A percentile compares a stretch with the other conserved stretches of the same genome.
phyloP scores from a whole-genome alignment of 2,113 vertebrate genomes.

The Dicrurus megarhynchus region DNA sequence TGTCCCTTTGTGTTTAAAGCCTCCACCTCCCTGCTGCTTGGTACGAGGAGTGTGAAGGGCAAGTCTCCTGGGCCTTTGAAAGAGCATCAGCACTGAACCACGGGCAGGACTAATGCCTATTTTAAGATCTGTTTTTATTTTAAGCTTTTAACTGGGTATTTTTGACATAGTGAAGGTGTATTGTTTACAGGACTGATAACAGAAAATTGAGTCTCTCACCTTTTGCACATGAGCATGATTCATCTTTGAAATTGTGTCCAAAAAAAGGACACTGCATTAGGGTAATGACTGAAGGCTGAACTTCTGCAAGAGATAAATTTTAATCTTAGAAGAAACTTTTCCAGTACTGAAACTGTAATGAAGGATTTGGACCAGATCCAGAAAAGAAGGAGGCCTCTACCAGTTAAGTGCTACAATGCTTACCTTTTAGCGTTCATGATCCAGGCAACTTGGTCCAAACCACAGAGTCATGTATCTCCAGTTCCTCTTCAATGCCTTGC shows the following conservation, averaged over 20 bases:
- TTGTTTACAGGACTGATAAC: background rate
- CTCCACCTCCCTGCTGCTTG: background rate
- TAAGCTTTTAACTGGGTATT: constrained; percentile 46
- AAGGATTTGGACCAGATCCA: background rate
- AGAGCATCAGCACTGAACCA: background rate
- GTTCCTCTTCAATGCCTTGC: background rate
- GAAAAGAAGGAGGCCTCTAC: background rate
- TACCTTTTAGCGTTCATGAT: background rate
- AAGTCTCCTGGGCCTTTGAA: background rate
- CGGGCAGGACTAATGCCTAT: background rate
- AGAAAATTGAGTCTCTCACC: constrained; percentile 55
- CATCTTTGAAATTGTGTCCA: constrained; percentile 19
- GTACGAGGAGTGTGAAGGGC: accelerated
- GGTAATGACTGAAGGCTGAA: background rate
- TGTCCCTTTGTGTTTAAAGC: background rate
- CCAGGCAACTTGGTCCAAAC: background rate
- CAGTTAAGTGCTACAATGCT: background rate
- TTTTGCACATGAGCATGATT: constrained; percentile 37
- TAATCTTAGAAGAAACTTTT: background rate
- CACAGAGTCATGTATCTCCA: background rate
- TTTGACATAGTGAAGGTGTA: background rate
- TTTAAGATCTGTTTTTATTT: constrained; percentile 36
- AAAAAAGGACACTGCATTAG: background rate
- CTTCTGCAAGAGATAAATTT: background rate
- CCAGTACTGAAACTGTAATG: background rate